Base-by-base conservation (phyloP, 2,888 invertebrate genomes). In the Drosophila neonasuta region DNA sequence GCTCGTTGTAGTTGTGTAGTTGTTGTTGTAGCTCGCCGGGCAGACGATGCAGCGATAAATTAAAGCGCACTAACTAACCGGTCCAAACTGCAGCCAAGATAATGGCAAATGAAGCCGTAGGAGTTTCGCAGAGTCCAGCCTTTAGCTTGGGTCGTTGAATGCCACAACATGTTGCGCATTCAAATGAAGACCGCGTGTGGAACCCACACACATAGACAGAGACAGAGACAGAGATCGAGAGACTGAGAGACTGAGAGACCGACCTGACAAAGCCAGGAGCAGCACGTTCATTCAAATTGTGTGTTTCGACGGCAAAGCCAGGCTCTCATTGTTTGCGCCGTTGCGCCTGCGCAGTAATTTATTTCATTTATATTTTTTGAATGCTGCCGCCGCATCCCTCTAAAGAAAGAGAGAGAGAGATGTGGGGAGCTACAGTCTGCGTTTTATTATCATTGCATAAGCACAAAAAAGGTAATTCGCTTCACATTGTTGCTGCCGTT, bases 101-200 rank as follows among this genome's bases (percentile, higher is more conserved):
- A 82, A 86, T 86, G 86, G 84, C 84, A 83, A 83, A 86, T 86
- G 78, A 83, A 82, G 83, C 81, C 81, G 81, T 82, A 82, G 86
- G 81, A 86, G 86, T 56, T 66, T 24, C 20, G 60, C 62, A 39
- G 52, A 11, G 36, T 42, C 41, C 54, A 46, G 44, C 11, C 10
- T 49, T 10, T 11, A 32, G 24, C 67, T 48, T 34, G 36, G 71
- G 66, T 58, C 52, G 55, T 44, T 55, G 58, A 51, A 49, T 60
- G 72, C 74, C 63, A 46, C 65, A 71, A 68, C 72, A 68, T 79
- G 81, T 69, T 71, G 83, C 68, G 73, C 82, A 80, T 74, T 76
- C 80, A 76, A 80, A 80, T 77, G 80, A 71, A 74, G 62, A 61
- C 58, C 58, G 57, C 75, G 20, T 34, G 36, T 34, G 36, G 64